phyloP scores from a whole-genome alignment of 2,113 vertebrate species.

The Brachyhypopomus occidentalis region DNA sequence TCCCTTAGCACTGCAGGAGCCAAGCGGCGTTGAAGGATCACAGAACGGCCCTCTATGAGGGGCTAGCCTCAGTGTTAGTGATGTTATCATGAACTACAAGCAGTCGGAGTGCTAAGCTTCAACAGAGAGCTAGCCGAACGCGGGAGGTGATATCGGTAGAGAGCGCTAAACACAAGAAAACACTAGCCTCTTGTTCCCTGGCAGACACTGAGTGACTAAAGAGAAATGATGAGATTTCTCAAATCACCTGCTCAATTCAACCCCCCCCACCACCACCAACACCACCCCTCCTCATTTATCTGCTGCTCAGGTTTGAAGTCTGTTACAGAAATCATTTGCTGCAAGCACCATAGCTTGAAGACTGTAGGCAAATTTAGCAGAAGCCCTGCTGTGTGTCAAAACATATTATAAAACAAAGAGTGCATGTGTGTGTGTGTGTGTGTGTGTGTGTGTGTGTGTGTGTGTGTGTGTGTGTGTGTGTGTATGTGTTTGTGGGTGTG shows the following conservation, averaged over 20 bases:
- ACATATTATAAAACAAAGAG: conserved; percentile 25
- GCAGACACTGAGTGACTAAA: neutral
- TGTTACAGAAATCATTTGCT: conserved; percentile 5
- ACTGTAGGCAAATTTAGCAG: neutral
- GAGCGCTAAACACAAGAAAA: neutral
- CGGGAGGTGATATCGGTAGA: neutral
- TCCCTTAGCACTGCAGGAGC: too few species aligned
- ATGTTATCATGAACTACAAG: neutral
- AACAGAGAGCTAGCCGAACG: neutral
- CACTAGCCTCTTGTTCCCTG: neutral
- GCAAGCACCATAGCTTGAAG: conserved; percentile 11
- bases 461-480: neutral
- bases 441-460: neutral
- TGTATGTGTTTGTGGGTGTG: conserved; percentile 7
- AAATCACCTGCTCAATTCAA: conserved; percentile 18
- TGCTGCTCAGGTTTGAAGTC: neutral
- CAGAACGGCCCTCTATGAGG: neutral
- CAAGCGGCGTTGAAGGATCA: neutral
- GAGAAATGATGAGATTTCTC: conserved; percentile 12
- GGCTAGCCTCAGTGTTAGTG: neutral
- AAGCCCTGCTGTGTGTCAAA: neutral
- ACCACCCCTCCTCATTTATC: conserved; percentile 4
- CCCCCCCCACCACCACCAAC: neutral
- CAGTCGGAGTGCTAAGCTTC: neutral
- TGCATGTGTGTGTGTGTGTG: too few species aligned